Evolutionary conservation across 2,113 vertebrate species (phyloP).

Genomic region (human (Homo sapiens)): GRCh38 chr20:8442001-8442500

Average conservation of each 20-base stretch:
- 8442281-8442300: neutral
- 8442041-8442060: conserved; percentile 2
- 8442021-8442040: neutral
- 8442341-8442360: neutral
- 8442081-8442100: neutral
- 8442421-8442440: neutral
- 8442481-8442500: neutral
- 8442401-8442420: neutral
- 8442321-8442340: neutral
- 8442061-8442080: neutral
- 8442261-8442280: neutral
- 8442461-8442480: neutral
- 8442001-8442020: neutral
- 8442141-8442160: neutral
- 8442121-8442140: conserved; percentile 13
- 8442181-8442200: neutral
- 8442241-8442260: neutral
- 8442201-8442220: neutral
- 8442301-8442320: neutral
- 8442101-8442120: neutral
- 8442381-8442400: neutral
- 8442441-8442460: neutral
- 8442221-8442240: neutral
- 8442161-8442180: conserved; percentile 20
- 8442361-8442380: neutral